phyloP scores from a whole-genome alignment of 2,113 vertebrate species.

The Mugil cephalus region DNA sequence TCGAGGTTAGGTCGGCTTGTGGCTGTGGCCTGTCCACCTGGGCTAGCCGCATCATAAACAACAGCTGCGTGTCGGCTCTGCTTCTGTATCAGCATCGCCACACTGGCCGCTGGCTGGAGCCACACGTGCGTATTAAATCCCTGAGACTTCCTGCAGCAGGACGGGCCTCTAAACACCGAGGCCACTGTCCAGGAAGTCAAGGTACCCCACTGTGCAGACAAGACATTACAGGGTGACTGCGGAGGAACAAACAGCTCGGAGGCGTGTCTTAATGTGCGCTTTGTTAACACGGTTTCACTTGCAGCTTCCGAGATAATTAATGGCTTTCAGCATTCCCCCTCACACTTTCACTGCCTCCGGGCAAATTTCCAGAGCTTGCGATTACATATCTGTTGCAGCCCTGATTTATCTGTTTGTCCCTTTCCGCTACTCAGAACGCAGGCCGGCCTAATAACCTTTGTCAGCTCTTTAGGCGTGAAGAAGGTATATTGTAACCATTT shows the following conservation, averaged over 20 bases:
- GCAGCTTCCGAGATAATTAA: constrained; percentile 36
- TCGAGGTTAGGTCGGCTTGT: constrained; percentile 73
- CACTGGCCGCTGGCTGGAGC: constrained; percentile 71
- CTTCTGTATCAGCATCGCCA: constrained; percentile 79
- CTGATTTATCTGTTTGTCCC: constrained; percentile 60
- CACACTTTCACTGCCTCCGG: constrained; percentile 26
- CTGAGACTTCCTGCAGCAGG: constrained; percentile 69
- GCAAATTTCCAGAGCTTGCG: constrained; percentile 50
- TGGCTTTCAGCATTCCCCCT: constrained; percentile 6
- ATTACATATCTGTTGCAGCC: constrained; percentile 60
- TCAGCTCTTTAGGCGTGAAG: constrained; percentile 84
- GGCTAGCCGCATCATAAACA: constrained; percentile 85
- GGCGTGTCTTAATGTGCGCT: not conserved
- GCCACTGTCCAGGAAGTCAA: constrained; percentile 74
- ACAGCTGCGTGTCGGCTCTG: constrained; percentile 72
- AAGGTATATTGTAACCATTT: constrained; percentile 86
- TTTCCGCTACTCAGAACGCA: constrained; percentile 33
- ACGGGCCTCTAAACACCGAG: constrained; percentile 58
- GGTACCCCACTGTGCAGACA: constrained; percentile 32
- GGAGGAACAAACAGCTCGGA: not conserved
- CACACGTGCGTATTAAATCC: constrained; percentile 77
- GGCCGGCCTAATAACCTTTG: constrained; percentile 82
- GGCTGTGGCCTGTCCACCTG: constrained; percentile 77
- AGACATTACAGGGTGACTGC: constrained; percentile 10
- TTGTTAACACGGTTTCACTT: constrained; percentile 33